Conservation (phyloP, 2,888 invertebrate genomes). For the Drosophila histrio region DNA sequence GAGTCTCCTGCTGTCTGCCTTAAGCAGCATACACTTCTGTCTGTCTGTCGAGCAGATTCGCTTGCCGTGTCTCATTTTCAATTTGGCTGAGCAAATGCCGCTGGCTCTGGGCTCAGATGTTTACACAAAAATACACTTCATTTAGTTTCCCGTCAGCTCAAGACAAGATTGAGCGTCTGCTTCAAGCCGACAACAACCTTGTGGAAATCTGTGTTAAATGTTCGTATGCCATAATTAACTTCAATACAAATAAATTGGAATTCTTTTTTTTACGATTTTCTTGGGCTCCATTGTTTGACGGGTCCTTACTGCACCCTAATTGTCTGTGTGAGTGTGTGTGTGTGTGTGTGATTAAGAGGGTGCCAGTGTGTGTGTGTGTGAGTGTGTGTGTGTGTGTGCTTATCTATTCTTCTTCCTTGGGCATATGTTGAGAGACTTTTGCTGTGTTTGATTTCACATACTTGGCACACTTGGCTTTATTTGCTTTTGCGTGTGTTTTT, state of each 20-base stretch:
- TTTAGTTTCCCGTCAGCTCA: constrained; percentile 63
- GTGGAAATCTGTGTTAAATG: constrained; percentile 54
- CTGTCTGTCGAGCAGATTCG: constrained; percentile 18
- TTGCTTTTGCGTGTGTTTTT: constrained; percentile 9
- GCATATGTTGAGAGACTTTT: constrained; percentile 38
- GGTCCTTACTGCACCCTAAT: constrained; percentile 20
- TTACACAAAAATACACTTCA: constrained; percentile 73
- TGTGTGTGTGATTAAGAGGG: background rate
- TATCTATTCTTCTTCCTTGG: constrained; percentile 8
- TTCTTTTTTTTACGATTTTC: constrained; percentile 33
- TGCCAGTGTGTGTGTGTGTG: constrained; percentile 3
- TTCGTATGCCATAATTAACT: constrained; percentile 57
- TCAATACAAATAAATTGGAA: constrained; percentile 58
- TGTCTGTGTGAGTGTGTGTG: constrained; percentile 7
- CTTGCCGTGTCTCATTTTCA: constrained; percentile 39
- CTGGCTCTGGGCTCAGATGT: constrained; percentile 56
- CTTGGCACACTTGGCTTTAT: constrained; percentile 26
- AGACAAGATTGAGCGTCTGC: constrained; percentile 4
- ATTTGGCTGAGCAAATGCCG: constrained; percentile 38
- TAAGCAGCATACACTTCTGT: constrained; percentile 17
- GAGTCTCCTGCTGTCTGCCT: constrained; percentile 30
- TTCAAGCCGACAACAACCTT: background rate
- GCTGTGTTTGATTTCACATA: constrained; percentile 47
- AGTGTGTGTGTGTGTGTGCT: constrained; percentile 22
- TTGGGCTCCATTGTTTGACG: constrained; percentile 6